phyloP scores from a whole-genome alignment of 2,888 invertebrate species.

The Phasia obesa region DNA sequence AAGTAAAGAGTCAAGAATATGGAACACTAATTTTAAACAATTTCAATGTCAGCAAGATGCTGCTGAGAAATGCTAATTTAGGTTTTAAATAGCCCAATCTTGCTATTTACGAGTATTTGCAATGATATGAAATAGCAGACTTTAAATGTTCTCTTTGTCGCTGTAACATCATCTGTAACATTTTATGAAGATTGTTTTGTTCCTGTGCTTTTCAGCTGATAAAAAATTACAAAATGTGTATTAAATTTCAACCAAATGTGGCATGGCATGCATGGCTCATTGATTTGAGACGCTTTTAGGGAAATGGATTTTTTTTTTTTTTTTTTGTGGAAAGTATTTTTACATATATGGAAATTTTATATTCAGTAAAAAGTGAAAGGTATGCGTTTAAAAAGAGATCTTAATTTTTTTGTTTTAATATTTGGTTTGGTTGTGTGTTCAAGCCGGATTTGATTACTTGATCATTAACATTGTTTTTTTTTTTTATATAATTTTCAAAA shows the following conservation, averaged over 20 bases:
- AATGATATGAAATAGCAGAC: background rate
- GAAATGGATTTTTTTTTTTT: slow-evolving; percentile 7
- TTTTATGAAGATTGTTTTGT: background rate
- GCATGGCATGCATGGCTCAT: slow-evolving; percentile 26
- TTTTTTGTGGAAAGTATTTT: background rate
- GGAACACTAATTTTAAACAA: too few species aligned
- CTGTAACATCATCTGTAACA: background rate
- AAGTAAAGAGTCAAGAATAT: too few species aligned
- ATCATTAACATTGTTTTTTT: slow-evolving; percentile 45
- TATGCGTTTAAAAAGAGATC: background rate
- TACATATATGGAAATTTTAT: background rate
- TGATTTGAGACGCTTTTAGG: slow-evolving; percentile 7
- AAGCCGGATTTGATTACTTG: slow-evolving; percentile 22
- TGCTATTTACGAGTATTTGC: too few species aligned
- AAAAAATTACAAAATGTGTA: slow-evolving; percentile 18
- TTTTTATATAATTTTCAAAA: background rate
- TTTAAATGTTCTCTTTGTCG: too few species aligned
- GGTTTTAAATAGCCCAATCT: too few species aligned
- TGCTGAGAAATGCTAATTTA: too few species aligned
- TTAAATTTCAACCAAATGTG: slow-evolving; percentile 27
- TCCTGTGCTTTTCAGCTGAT: slow-evolving; percentile 4
- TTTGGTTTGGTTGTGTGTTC: background rate
- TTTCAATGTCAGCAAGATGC: too few species aligned
- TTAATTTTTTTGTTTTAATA: background rate
- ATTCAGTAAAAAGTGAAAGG: slow-evolving; percentile 40